Base-by-base conservation (phyloP, 2,888 invertebrate species). In the Terebella lapidaria region DNA sequence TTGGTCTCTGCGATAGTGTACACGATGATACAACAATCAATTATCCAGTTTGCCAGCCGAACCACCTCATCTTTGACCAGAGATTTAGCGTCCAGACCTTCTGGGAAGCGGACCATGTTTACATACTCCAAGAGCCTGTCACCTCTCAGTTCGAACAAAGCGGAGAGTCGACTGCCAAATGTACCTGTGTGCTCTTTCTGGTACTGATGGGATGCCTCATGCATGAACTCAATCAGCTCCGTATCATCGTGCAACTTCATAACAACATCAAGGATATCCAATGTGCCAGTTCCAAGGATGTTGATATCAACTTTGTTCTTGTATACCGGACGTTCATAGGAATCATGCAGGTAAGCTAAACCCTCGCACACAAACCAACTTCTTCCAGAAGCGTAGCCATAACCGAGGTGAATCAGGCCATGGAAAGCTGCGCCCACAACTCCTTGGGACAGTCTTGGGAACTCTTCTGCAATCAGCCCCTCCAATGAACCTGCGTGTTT, bases 21-120 rank as follows among this genome's bases (percentile, higher is more conserved):
- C 30, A 61, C 56, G 1, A 53, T 5, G 27, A 63, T n/a, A 25
- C 61, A 59, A 20, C 56, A n/a, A 49, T 63, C 59, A 1, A 63
- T 20, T 26, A 61, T n/a, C 63, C 61, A 61, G 20, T 24, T 26
- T n/a, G 18, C 28, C 10, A 25, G n/a, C 25, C n/a, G 28, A 25
- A 4, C 26, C 10, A 27, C 15, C 25, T 24, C 2, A 20, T 10
- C 35, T 10, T 18, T 35, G 18, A 15, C 18, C 35, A 35, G 18
- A 18, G 10, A n/a, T n/a, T n/a, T n/a, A n/a, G n/a, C n/a, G n/a
- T n/a, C n/a, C n/a, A n/a, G n/a, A n/a, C n/a, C n/a, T n/a, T n/a
- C n/a, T n/a, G n/a, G n/a, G n/a, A n/a, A n/a, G n/a, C n/a, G n/a
- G n/a, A n/a, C n/a, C n/a, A n/a, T n/a, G n/a, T n/a, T n/a, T n/a